Conservation (phyloP, 1,140 invertebrate genomes). For the Panulirus ornatus region DNA sequence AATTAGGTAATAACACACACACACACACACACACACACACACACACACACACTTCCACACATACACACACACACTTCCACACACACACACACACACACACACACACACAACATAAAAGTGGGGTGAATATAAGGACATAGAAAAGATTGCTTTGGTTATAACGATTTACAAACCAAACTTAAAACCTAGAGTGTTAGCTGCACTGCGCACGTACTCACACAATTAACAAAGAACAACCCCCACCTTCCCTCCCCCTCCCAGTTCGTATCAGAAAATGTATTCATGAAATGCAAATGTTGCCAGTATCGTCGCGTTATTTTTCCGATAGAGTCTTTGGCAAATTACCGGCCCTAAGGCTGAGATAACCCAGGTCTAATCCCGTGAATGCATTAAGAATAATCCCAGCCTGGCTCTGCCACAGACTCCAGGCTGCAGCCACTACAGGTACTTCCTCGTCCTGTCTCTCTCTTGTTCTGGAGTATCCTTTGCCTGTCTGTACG, state of each 20-base stretch:
- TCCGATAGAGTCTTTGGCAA: background rate
- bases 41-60: no score
- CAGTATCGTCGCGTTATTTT: conserved; percentile 46
- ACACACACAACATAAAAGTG: conserved; percentile 22
- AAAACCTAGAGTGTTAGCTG: no score
- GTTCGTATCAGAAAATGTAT: conserved; percentile 25
- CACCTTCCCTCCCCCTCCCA: no score
- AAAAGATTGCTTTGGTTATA: no score
- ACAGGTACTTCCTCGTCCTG: background rate
- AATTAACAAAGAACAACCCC: no score
- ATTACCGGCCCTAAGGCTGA: background rate
- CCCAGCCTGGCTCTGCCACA: background rate
- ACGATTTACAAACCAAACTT: no score
- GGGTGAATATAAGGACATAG: no score
- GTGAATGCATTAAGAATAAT: conserved; percentile 38
- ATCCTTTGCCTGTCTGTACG: background rate
- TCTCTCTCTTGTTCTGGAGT: background rate
- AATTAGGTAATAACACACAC: no score
- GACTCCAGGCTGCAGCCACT: no score
- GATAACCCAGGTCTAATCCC: conserved; percentile 31
- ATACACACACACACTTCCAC: no score
- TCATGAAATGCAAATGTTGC: conserved; percentile 64
- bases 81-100: conserved; percentile 4
- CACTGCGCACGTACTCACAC: background rate
- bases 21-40: no score